Evolutionary conservation across 2,888 invertebrate genomes (phyloP).

Genomic region (Leptopilina syphax): DNA sequence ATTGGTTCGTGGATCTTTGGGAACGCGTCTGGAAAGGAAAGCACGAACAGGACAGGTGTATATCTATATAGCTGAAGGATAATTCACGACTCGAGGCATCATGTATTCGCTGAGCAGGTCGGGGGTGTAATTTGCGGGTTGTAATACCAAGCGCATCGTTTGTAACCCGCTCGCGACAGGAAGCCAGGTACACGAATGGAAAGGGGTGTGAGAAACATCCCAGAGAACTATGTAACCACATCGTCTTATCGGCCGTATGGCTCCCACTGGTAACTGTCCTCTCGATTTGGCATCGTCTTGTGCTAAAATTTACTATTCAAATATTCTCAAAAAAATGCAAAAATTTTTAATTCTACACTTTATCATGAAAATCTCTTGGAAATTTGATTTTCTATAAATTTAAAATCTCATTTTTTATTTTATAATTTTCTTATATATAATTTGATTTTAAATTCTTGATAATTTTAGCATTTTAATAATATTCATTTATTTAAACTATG

Average conservation of each 20-base stretch:
- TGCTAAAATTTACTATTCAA: slow-evolving; percentile 45
- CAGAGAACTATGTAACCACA: slow-evolving; percentile 67
- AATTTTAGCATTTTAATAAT: too few relatives aligned
- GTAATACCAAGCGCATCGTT: slow-evolving; percentile 70
- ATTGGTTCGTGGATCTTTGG: slow-evolving; percentile 16
- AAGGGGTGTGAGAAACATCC: slow-evolving; percentile 42
- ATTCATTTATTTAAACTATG: too few relatives aligned
- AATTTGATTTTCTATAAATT: too few relatives aligned
- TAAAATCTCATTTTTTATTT: too few relatives aligned
- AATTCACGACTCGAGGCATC: slow-evolving; percentile 35
- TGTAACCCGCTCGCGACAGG: slow-evolving; percentile 69
- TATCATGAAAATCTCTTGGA: neutral
- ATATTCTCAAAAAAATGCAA: slow-evolving; percentile 2
- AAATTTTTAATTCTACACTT: slow-evolving; percentile 2
- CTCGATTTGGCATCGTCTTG: slow-evolving; percentile 47
- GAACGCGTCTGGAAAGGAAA: neutral
- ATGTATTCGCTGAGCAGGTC: slow-evolving; percentile 45
- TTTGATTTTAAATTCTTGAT: too few relatives aligned
- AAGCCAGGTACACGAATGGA: slow-evolving; percentile 56
- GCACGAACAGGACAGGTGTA: slow-evolving; percentile 3
- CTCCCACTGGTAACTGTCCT: slow-evolving; percentile 58
- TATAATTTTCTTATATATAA: too few relatives aligned
- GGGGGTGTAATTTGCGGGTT: slow-evolving; percentile 70
- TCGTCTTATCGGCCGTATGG: slow-evolving; percentile 67
- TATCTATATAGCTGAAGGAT: slow-evolving; percentile 24